Percentiles rank a stretch among this genome's conserved stretches.
phyloP scores from a whole-genome alignment of 2,113 vertebrate species.

The Lophius piscatorius region DNA sequence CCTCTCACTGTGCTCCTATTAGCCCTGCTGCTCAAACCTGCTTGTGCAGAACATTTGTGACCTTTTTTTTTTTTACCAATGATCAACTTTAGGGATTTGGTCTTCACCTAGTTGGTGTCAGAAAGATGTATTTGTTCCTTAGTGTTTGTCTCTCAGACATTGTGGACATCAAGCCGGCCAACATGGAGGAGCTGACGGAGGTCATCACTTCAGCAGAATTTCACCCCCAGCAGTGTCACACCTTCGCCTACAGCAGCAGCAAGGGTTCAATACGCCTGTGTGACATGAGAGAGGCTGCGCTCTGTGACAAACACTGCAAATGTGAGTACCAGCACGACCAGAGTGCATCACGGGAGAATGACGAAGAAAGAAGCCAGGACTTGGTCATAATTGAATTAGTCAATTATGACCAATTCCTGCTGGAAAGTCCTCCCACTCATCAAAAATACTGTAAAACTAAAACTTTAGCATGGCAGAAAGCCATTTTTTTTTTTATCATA shows the following conservation, averaged over 20 bases:
- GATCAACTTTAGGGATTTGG: not conserved
- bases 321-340: slow-evolving; percentile 81
- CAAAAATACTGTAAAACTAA: not conserved
- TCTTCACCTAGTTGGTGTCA: not conserved
- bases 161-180: slow-evolving; percentile 94
- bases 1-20: slow-evolving; percentile 69
- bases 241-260: slow-evolving; percentile 98
- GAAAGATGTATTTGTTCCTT: slow-evolving; percentile 74
- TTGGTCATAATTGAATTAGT: no score
- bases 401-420: no score
- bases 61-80: not conserved
- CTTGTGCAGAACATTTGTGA: not conserved
- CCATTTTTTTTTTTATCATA: not conserved
- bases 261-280: slow-evolving; percentile 96
- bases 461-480: not conserved
- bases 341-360: slow-evolving; percentile 2
- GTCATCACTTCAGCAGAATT: slow-evolving; percentile 96
- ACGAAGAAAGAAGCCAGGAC: not conserved
- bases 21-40: not conserved
- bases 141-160: slow-evolving; percentile 86
- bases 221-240: slow-evolving; percentile 94
- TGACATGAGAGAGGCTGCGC: slow-evolving; percentile 91
- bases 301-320: slow-evolving; percentile 95
- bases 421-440: not conserved
- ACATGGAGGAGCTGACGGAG: slow-evolving; percentile 97